Base-by-base conservation (phyloP, 2,797 vertebrate species). In the Passerculus sandwichensis region DNA sequence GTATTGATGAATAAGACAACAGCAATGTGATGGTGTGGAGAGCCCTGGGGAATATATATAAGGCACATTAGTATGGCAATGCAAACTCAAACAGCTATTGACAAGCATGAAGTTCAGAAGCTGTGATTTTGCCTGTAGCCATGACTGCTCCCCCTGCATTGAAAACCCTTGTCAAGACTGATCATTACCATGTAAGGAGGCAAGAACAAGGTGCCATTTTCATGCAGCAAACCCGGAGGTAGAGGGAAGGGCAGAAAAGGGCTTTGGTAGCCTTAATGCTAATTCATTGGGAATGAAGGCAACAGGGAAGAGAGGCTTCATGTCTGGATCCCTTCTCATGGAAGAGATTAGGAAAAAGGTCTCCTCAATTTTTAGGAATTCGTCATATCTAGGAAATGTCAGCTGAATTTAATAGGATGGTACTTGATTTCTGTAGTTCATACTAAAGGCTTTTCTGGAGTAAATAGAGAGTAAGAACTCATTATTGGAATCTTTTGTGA, bases 31-130 rank as follows among this genome's bases (percentile, higher is more conserved):
- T 96, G 85, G 91, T 76, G 92, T 85, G 66, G 71, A 73, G 71
- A 88, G 93, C 96, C 94, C 47, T 3, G 1, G 57, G 94, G 95
- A 96, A 89, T 93, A 92, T 91, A 97, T 97, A 84, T 91, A 95
- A 94, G 88, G 64, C 93, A 94, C 92, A 93, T 97, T 93, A 91
- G 86, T 89, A 75, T 60, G 62, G 73, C 50, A 80, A 53, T 34
- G n/a, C 83, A 92, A 90, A 96, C 69, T 93, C 64, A 96, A 97
- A 97, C 85, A 83, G 66, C 91, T 97, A 96, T 94, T 96, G 97
- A 96, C 97, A 97, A 88, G 92, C 96, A 94, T 88, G 93, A 97
- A 97, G 94, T 95, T 97, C 95, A 96, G 93, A 96, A 95, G 91
- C 96, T 94, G 92, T 91, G 91, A 93, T 85, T 97, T 86, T 93